phyloP scores from a whole-genome alignment of 2,797 vertebrate species.

The Luscinia megarhynchos region DNA sequence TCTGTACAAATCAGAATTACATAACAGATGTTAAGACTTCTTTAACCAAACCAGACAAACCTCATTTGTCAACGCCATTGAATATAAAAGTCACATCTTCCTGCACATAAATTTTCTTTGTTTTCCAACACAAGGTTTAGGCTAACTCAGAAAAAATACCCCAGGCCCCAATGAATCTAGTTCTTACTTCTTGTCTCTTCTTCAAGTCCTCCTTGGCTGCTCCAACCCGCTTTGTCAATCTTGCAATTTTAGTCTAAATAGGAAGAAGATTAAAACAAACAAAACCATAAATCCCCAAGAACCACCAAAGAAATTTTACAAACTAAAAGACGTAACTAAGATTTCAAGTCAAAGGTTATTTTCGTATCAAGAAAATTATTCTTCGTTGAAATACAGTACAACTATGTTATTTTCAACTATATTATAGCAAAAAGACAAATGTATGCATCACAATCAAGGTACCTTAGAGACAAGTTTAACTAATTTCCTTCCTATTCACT shows the following conservation, averaged over 20 bases:
- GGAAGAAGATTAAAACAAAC: background rate
- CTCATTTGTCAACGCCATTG: background rate
- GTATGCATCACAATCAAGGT: background rate
- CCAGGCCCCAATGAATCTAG: background rate
- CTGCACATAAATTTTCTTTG: background rate
- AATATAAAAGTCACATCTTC: background rate
- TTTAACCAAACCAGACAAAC: background rate
- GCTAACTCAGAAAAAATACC: background rate
- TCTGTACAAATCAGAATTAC: background rate
- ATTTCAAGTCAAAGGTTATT: background rate
- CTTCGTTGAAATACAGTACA: background rate
- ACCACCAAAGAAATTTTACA: background rate
- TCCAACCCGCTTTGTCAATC: constrained; percentile 93
- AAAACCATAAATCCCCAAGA: background rate
- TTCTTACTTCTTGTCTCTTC: constrained; percentile 87
- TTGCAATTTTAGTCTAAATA: constrained; percentile 90
- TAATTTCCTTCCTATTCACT: background rate
- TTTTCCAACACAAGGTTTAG: background rate
- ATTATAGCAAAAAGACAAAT: background rate
- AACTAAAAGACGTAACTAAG: background rate
- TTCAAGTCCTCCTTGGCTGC: constrained; percentile 90
- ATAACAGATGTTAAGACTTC: background rate
- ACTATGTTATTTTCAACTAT: background rate
- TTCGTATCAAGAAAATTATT: background rate
- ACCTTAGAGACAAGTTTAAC: background rate